Evolutionary conservation across 2,113 vertebrate species (phyloP).

Genomic region (Ahaetulla prasina): DNA sequence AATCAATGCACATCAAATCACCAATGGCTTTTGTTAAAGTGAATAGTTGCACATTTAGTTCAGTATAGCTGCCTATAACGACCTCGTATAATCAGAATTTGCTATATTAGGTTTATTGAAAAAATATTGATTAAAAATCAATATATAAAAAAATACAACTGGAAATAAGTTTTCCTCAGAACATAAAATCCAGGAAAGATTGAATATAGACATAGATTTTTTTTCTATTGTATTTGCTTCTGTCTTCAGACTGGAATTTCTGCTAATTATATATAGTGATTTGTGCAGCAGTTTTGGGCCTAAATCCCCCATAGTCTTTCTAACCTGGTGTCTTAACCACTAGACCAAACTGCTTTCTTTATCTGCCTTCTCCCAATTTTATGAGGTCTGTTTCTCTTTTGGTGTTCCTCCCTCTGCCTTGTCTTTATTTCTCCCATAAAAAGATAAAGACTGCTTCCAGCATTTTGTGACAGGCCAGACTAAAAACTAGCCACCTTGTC

Average conservation of each 20-base stretch:
- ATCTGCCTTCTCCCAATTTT: not conserved
- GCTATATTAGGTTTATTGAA: slow-evolving; percentile 28
- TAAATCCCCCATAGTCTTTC: not conserved
- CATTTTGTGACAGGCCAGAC: not conserved
- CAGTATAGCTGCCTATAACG: not conserved
- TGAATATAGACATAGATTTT: not conserved
- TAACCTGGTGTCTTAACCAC: not conserved
- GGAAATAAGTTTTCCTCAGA: rapidly evolving
- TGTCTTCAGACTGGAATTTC: slow-evolving; percentile 46
- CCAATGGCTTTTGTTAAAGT: not conserved
- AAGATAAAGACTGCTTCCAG: not conserved
- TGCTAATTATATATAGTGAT: not conserved
- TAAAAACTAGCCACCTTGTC: not conserved
- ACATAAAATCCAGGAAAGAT: not conserved
- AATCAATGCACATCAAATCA: not conserved
- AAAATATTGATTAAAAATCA: slow-evolving; percentile 23
- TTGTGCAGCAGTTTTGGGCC: not conserved
- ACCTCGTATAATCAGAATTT: not conserved
- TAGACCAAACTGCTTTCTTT: not conserved
- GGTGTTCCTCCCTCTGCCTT: not conserved
- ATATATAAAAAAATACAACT: rapidly evolving
- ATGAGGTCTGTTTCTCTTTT: not conserved
- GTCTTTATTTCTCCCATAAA: not conserved
- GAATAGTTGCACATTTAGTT: not conserved
- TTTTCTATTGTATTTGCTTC: not conserved